Evolutionary conservation across 2,113 vertebrate species (phyloP).

Genomic region (Triplophysa rosa): DNA sequence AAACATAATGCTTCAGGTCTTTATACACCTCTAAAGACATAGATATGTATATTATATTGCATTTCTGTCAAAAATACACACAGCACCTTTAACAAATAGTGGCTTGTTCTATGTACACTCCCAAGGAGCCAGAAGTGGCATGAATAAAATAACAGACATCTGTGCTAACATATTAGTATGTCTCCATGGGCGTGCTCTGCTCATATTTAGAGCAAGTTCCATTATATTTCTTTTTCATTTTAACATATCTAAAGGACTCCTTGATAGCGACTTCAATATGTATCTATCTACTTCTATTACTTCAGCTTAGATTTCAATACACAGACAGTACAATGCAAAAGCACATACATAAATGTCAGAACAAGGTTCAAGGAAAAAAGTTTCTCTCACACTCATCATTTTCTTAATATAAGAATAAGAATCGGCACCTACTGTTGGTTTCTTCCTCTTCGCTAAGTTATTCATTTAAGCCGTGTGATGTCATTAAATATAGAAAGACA

Average conservation of each 20-base stretch:
- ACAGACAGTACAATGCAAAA: neutral
- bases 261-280: neutral
- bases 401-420: neutral
- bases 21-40: too few species aligned
- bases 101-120: slow-evolving; percentile 19
- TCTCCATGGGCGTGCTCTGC: slow-evolving; percentile 4
- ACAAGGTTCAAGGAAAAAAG: neutral
- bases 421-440: neutral
- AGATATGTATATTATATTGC: too few species aligned
- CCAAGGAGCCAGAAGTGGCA: slow-evolving; percentile 10
- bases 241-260: neutral
- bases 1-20: too few species aligned
- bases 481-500: slow-evolving; percentile 31
- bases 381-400: neutral
- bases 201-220: slow-evolving; percentile 8
- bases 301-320: neutral
- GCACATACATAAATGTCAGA: neutral
- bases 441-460: slow-evolving; percentile 8
- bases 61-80: too few species aligned
- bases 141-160: slow-evolving; percentile 34
- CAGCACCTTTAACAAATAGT: slow-evolving; percentile 18
- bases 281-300: neutral
- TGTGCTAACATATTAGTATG: slow-evolving; percentile 31
- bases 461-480: neutral
- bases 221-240: slow-evolving; percentile 2